phyloP scores from a whole-genome alignment of 2,888 invertebrate species.

The Parasteatoda lunata region DNA sequence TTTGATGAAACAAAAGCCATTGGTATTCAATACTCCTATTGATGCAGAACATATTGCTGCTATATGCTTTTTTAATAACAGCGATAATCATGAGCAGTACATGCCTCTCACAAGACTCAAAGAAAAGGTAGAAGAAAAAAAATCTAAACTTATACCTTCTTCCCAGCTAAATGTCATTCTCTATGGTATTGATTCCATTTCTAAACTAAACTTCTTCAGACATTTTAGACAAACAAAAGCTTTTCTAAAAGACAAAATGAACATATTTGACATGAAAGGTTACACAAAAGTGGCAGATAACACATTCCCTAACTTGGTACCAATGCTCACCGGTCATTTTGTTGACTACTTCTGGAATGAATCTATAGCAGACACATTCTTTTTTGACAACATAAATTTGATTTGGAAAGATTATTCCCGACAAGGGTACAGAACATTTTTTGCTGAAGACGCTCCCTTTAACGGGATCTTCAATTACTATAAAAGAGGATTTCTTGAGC shows the following conservation, averaged over 20 bases:
- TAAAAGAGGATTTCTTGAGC: constrained; percentile 73
- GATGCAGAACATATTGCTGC: constrained; percentile 61
- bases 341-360: constrained; percentile 69
- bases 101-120: constrained; percentile 52
- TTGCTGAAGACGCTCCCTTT: constrained; percentile 73
- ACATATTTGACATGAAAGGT: constrained; percentile 83
- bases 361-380: constrained; percentile 44
- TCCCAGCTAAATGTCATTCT: constrained; percentile 81
- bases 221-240: constrained; percentile 83
- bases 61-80: constrained; percentile 9
- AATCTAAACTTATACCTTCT: not conserved
- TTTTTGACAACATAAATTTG: constrained; percentile 72
- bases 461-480: constrained; percentile 74
- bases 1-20: not conserved
- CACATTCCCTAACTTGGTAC: constrained; percentile 74
- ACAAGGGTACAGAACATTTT: constrained; percentile 73
- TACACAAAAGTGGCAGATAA: constrained; percentile 79
- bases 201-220: constrained; percentile 84
- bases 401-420: constrained; percentile 73
- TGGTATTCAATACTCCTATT: constrained; percentile 56
- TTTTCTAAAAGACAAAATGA: constrained; percentile 80
- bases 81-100: constrained; percentile 39
- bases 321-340: constrained; percentile 71
- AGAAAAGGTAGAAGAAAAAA: constrained; percentile 34
- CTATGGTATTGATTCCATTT: constrained; percentile 89